Evolutionary conservation across 2,113 vertebrate species (phyloP).

Genomic region (Lagopus muta): DNA sequence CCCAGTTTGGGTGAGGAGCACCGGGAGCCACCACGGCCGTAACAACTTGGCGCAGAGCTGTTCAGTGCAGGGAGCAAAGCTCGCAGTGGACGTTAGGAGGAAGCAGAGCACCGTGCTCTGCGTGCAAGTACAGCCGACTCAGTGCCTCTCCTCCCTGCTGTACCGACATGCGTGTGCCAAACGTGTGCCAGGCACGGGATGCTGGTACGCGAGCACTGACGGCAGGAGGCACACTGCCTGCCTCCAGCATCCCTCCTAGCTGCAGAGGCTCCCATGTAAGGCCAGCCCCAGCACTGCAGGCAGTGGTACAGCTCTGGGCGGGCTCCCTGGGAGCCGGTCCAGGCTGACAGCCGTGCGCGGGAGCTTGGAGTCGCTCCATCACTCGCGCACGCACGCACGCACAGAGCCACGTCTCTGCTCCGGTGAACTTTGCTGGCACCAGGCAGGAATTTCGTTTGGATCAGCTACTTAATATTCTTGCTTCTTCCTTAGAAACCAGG

Average conservation of each 20-base stretch:
- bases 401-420: slow-evolving; percentile 53
- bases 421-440: slow-evolving; percentile 59
- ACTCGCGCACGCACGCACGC: background rate
- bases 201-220: background rate
- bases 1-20: background rate
- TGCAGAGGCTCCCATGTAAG: background rate
- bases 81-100: slow-evolving; percentile 47
- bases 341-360: background rate
- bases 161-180: background rate
- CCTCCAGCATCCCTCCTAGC: background rate
- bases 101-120: slow-evolving; percentile 29
- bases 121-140: rapidly evolving
- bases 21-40: rapidly evolving
- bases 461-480: slow-evolving; percentile 66
- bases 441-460: slow-evolving; percentile 60
- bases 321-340: background rate
- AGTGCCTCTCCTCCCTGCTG: background rate
- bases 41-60: background rate
- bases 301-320: background rate
- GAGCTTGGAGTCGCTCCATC: background rate
- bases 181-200: background rate
- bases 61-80: background rate
- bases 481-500: slow-evolving; percentile 55
- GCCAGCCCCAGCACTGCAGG: background rate
- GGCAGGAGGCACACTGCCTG: background rate